Evolutionary conservation across 2,113 vertebrate genomes (phyloP).

Genomic region (Cephalopholis sonnerati): DNA sequence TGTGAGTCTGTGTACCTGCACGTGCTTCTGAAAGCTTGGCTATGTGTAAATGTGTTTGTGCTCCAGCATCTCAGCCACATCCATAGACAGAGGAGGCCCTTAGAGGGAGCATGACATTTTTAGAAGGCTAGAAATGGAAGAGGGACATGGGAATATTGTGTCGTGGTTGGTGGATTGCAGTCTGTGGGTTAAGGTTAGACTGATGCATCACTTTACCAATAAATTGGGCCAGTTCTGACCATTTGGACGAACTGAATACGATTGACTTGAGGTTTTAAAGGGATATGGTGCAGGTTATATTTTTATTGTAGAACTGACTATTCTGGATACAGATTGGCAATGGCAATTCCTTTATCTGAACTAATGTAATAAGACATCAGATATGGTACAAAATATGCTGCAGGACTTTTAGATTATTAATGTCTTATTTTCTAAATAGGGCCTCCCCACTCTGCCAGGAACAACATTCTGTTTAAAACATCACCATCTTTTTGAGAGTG

Average conservation of each 20-base stretch:
- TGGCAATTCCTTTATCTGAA: neutral
- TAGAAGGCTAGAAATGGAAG: constrained; percentile 30
- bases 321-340: no score
- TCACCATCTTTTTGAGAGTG: neutral
- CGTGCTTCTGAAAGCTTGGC: neutral
- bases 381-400: neutral
- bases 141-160: constrained; percentile 1
- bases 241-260: neutral
- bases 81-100: neutral
- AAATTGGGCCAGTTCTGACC: neutral
- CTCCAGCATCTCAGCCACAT: constrained; percentile 7
- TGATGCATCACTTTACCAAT: neutral
- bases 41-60: constrained; percentile 13
- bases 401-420: neutral
- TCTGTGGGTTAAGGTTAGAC: neutral
- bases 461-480: neutral
- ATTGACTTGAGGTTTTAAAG: neutral
- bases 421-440: neutral
- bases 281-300: neutral
- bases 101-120: constrained; percentile 48
- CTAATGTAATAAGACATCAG: neutral
- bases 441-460: neutral
- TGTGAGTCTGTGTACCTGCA: constrained; percentile 13
- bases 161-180: neutral
- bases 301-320: neutral